Conservation (phyloP, 2,888 invertebrate genomes). For the Drosophila peninsularis region DNA sequence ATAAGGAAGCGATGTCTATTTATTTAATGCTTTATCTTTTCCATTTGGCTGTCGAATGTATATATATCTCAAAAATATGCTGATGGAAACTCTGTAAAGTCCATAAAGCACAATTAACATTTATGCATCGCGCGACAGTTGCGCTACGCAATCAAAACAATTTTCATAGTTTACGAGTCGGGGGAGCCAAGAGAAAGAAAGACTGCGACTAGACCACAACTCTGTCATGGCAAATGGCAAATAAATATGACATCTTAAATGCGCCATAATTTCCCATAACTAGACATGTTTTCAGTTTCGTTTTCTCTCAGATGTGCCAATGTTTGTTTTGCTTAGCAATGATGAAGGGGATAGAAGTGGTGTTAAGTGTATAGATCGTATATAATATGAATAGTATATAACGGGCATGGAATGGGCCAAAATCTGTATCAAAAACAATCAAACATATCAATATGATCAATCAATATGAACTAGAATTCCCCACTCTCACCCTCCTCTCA, state of each 20-base stretch:
- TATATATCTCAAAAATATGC: constrained; percentile 22
- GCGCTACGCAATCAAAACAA: constrained; percentile 38
- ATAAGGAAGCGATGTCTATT: constrained; percentile 59
- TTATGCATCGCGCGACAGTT: constrained; percentile 29
- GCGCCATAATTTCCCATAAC: constrained; percentile 30
- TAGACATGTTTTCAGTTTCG: constrained; percentile 33
- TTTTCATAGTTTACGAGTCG: constrained; percentile 44
- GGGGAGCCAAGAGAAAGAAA: not conserved
- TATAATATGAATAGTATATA: not conserved
- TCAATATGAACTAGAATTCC: not conserved
- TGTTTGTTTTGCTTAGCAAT: not conserved
- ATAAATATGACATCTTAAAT: constrained; percentile 61
- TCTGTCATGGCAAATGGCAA: constrained; percentile 27
- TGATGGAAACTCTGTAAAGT: constrained; percentile 57
- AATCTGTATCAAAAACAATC: not conserved
- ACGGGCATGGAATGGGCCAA: no score
- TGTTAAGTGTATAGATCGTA: no score
- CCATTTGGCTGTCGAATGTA: constrained; percentile 46
- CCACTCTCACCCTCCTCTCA: no score
- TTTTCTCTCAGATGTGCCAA: constrained; percentile 7
- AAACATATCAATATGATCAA: no score
- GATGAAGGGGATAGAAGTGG: not conserved
- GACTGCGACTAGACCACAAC: not conserved
- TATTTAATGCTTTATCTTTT: constrained; percentile 29
- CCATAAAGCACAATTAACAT: constrained; percentile 72